Base-by-base conservation (phyloP, 2,113 vertebrate species). In the Tachysurus fulvidraco region DNA sequence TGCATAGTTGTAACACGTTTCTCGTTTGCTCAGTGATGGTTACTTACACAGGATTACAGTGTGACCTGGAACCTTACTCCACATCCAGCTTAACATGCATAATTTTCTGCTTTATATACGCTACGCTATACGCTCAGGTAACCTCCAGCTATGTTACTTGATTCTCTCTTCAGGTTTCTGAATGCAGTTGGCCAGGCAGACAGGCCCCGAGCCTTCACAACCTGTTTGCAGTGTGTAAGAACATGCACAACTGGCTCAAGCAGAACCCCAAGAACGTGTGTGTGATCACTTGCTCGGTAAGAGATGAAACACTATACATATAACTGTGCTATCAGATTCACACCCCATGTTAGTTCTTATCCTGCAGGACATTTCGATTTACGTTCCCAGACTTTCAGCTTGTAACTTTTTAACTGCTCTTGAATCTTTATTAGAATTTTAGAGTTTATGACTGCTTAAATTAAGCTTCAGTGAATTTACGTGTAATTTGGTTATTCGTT, bases 231-330 rank as follows among this genome's bases (percentile, higher is more conserved):
- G 97, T 99, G 86, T 99, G 98, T 93, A 98, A 98, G 94, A 99
- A 99, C 92, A 99, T 99, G 97, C 97, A 99, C 94, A 99, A 98
- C 92, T 99, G 98, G 98, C 96, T 99, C 83, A 96, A 97, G 84
- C 98, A 99, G 94, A 99, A 99, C 91, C 98, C 98, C 92, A 99
- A 98, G 95, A 99, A 99, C 12, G 97, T 99, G 87, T 99, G 98
- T 90, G 98, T 99, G 92, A 97, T 99, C 92, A 98, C 99, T 92
- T 99, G 98, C 94, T 97, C 98, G 97, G 98, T 99, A 95, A 96
- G 97, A 88, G n/a, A 14, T 74, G 36, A 54, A 64, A 16, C n/a
- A 74, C 23, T 28, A 19, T 4, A 21, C 55, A 52, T 65, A 16
- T 23, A 2, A 52, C 8, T 30, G n/a, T 14, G 16, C 52, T 30